phyloP scores from a whole-genome alignment of 92 coral and sea anemone genomes.

The Parazoanthus atlanticus region DNA sequence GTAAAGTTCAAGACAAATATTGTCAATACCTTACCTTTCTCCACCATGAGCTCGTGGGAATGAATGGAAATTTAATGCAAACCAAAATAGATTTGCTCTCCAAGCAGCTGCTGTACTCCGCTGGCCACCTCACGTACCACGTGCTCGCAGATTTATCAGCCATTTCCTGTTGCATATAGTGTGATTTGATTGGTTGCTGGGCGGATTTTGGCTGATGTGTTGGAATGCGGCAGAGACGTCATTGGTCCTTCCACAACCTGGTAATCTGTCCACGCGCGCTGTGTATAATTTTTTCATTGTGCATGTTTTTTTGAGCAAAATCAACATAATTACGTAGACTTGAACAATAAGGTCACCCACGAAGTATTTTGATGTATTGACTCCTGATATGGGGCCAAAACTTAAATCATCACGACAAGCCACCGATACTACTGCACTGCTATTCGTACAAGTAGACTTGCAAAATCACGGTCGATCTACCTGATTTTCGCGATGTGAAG shows the following conservation, averaged over 20 bases:
- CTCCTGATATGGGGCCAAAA: conserved; percentile 1
- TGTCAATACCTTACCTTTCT: conserved; percentile 22
- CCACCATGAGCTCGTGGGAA: not conserved
- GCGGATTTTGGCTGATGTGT: conserved; percentile 70
- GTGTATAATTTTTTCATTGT: conserved; percentile 9
- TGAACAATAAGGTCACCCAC: conserved; percentile 32
- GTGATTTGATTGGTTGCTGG: conserved; percentile 88
- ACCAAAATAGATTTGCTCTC: conserved; percentile 22
- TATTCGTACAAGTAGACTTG: not conserved
- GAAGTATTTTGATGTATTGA: conserved; percentile 14
- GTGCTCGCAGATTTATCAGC: conserved; percentile 27
- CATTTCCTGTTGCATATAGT: conserved; percentile 67
- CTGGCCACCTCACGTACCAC: conserved; percentile 44
- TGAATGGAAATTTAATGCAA: conserved; percentile 46
- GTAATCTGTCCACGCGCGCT: conserved; percentile 44
- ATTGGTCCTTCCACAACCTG: conserved; percentile 58
- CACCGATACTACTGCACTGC: not conserved
- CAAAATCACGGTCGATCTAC: not conserved
- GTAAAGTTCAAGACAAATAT: not conserved
- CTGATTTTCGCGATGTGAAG: not conserved
- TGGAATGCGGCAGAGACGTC: conserved; percentile 67
- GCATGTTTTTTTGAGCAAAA: conserved; percentile 27
- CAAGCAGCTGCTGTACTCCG: conserved; percentile 35
- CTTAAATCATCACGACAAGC: not conserved
- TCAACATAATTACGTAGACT: conserved; percentile 41